Percentiles rank a stretch among this genome's conserved stretches.
These are phyloP conservation scores for Leucophora obtusa DNA, from an alignment of 2,888 invertebrate genomes.

Conservation along the genomic window DNA sequence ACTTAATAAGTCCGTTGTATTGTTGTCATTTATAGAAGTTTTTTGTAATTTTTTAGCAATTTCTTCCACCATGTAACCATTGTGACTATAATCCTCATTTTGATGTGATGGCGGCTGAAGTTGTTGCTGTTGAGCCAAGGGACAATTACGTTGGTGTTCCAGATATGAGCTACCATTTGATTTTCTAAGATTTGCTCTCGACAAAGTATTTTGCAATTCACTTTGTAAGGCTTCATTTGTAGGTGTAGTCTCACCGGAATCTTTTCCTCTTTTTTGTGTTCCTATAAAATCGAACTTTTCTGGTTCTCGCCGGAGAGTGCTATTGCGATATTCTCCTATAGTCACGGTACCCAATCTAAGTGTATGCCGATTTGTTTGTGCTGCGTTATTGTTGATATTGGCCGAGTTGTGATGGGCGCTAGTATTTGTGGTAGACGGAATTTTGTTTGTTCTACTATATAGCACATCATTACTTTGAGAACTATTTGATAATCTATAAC, in stretches of 20 bases:
- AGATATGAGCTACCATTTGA: conserved; percentile 73
- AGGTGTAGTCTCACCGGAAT: conserved; percentile 78
- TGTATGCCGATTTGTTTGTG: conserved; percentile 81
- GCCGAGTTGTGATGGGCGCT: neutral
- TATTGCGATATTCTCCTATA: conserved; percentile 83
- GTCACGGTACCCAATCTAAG: conserved; percentile 84
- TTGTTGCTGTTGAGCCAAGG: conserved; percentile 70
- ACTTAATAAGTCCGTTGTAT: conserved; percentile 33
- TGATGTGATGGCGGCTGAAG: conserved; percentile 39
- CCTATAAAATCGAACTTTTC: conserved; percentile 85
- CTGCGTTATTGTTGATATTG: conserved; percentile 75
- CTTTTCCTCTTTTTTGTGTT: conserved; percentile 64
- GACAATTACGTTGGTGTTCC: conserved; percentile 67
- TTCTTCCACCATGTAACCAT: conserved; percentile 35
- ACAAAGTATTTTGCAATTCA: conserved; percentile 86
- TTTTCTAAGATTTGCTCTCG: conserved; percentile 87
- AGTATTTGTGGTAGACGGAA: conserved; percentile 6
- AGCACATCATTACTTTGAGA: neutral
- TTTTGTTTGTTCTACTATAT: neutral
- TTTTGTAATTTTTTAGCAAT: conserved; percentile 53
- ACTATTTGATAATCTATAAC: conserved; percentile 79
- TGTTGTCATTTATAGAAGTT: conserved; percentile 51
- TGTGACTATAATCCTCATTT: conserved; percentile 61
- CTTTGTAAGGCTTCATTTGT: conserved; percentile 83
- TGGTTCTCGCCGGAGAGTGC: conserved; percentile 82